Evolutionary conservation across 2,888 invertebrate species (phyloP).

Genomic region (Macrosoma leucophasiata): DNA sequence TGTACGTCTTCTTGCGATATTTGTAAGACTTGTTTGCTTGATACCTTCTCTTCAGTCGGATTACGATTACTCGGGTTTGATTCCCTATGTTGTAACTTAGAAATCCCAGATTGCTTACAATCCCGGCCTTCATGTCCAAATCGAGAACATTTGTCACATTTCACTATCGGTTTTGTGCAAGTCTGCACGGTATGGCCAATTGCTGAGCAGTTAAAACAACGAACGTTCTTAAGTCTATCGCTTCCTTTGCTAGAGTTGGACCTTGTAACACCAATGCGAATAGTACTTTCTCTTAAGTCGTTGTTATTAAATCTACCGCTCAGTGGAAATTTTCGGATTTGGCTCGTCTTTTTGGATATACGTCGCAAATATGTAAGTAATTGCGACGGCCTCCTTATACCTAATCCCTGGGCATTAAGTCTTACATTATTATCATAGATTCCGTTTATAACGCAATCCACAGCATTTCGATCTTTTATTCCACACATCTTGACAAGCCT

Average conservation of each 20-base stretch:
- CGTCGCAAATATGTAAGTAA: slow-evolving; percentile 10
- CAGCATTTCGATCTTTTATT: slow-evolving; percentile 13
- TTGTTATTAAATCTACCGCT: not conserved
- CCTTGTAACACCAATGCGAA: not conserved
- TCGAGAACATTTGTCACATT: slow-evolving; percentile 3
- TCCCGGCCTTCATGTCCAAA: slow-evolving; percentile 3
- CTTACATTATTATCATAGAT: slow-evolving; percentile 13
- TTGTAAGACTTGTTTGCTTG: not conserved
- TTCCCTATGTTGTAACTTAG: not conserved
- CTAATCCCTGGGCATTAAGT: slow-evolving; percentile 11
- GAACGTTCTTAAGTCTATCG: not conserved
- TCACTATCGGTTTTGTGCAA: slow-evolving; percentile 7
- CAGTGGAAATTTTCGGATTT: not conserved
- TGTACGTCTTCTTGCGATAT: not conserved
- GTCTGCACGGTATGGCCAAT: slow-evolving; percentile 1
- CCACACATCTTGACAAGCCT: slow-evolving; percentile 16
- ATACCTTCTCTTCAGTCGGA: not conserved
- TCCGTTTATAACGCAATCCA: slow-evolving; percentile 17
- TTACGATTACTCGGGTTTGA: not conserved
- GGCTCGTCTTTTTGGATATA: slow-evolving; percentile 2
- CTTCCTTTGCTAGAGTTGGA: not conserved
- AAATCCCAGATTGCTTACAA: not conserved
- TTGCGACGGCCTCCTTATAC: slow-evolving; percentile 5
- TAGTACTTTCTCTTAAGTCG: not conserved
- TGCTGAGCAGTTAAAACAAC: slow-evolving; percentile 6